Conservation (phyloP, 2,113 vertebrate species). For the Actenoides hombroni region DNA sequence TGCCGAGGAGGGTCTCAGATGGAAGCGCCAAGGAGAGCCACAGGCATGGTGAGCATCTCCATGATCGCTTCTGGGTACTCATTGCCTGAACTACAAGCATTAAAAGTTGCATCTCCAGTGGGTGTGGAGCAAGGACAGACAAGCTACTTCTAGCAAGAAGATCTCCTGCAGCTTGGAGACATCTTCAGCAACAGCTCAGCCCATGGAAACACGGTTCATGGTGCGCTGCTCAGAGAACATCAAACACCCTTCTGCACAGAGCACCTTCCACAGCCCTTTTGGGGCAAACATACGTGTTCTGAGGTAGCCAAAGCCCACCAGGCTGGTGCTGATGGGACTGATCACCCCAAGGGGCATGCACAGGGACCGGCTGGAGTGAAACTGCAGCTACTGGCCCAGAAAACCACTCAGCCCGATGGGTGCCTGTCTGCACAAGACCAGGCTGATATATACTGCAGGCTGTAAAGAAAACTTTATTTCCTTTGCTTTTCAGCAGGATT, state of each 20-base stretch:
- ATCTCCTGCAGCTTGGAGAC: background rate
- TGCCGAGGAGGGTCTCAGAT: fast-evolving
- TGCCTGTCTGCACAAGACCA: too few relatives aligned
- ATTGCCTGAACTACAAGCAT: background rate
- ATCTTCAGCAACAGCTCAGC: fast-evolving
- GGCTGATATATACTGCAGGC: fast-evolving
- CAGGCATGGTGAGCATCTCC: fast-evolving
- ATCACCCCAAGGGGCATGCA: background rate
- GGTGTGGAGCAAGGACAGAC: fast-evolving
- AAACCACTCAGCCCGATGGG: fast-evolving
- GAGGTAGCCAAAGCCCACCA: background rate
- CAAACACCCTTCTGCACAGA: fast-evolving
- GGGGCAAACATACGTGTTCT: fast-evolving
- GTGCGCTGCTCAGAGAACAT: background rate
- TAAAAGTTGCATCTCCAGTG: background rate
- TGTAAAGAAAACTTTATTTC: background rate
- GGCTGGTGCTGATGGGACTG: background rate
- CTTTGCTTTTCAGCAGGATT: background rate
- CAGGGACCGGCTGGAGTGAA: background rate
- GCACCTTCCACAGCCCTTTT: background rate
- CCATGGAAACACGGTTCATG: fast-evolving
- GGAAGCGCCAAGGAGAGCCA: background rate
- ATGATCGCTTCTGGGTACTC: background rate
- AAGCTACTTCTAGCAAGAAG: background rate
- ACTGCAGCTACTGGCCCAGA: background rate